Conservation (phyloP, 2,888 invertebrate genomes). For the Xylota segnis region DNA sequence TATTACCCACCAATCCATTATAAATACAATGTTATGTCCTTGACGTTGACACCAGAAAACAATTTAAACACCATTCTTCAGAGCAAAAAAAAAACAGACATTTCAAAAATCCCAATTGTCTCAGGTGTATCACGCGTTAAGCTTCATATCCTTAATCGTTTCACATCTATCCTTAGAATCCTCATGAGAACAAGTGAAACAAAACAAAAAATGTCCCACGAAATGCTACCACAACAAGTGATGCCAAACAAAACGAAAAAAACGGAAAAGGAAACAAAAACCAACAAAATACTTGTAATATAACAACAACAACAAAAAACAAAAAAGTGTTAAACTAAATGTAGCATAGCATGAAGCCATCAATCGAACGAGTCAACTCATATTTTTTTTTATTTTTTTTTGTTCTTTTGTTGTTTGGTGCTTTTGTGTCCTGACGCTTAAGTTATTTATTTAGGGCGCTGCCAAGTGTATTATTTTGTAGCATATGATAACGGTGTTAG, state of each 20-base stretch:
- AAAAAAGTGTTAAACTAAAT: conserved; percentile 63
- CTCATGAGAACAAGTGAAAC: not conserved
- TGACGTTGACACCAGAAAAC: conserved; percentile 47
- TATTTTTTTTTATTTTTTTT: conserved; percentile 20
- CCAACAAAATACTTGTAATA: conserved; percentile 24
- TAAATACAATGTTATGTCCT: conserved; percentile 47
- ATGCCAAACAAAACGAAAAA: not conserved
- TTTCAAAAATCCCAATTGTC: conserved; percentile 43
- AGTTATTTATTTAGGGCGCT: conserved; percentile 53
- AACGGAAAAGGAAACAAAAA: not conserved
- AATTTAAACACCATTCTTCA: conserved; percentile 19
- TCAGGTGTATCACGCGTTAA: conserved; percentile 62
- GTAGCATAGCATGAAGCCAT: conserved; percentile 67
- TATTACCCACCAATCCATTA: conserved; percentile 30
- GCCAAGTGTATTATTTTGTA: conserved; percentile 50
- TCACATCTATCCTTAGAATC: conserved; percentile 41
- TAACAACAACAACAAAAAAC: too few species aligned
- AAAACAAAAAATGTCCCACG: conserved; percentile 34
- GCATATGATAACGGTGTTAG: conserved; percentile 58
- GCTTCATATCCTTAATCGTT: conserved; percentile 60
- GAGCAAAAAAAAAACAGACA: not conserved
- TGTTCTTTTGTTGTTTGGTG: not conserved
- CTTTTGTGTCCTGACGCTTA: conserved; percentile 14
- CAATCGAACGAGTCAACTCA: conserved; percentile 68
- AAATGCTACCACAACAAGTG: conserved; percentile 9